Evolutionary conservation across 2,888 invertebrate genomes (phyloP).

Genomic region (Chloromyia formosa): DNA sequence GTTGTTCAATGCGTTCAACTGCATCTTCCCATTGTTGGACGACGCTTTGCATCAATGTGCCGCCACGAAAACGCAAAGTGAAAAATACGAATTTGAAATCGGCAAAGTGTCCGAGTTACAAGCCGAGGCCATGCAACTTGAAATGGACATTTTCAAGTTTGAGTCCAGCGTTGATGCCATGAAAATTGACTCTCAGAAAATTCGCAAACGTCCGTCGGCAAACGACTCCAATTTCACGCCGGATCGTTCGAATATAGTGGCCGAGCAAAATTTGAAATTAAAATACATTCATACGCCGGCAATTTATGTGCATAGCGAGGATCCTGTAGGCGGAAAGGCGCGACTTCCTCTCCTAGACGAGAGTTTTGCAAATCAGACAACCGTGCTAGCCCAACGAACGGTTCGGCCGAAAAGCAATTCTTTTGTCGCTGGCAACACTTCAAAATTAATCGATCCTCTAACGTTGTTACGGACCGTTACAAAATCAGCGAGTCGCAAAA

Average conservation of each 20-base stretch:
- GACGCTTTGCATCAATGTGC: background rate
- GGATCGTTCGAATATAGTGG: conserved; percentile 21
- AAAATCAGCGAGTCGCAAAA: conserved; percentile 52
- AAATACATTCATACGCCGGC: conserved; percentile 61
- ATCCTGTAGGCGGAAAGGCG: background rate
- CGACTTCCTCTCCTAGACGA: conserved; percentile 44
- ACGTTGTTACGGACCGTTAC: conserved; percentile 58
- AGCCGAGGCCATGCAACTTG: conserved; percentile 23
- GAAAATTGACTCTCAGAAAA: conserved; percentile 2
- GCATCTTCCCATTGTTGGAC: conserved; percentile 34
- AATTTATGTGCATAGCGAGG: conserved; percentile 50
- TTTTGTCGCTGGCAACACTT: conserved; percentile 51
- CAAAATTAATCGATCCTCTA: conserved; percentile 58
- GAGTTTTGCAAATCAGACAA: conserved; percentile 41
- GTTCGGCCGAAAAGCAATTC: background rate
- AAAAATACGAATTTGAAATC: conserved; percentile 54
- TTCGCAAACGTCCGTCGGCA: background rate
- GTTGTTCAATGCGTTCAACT: conserved; percentile 34
- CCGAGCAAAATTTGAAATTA: conserved; percentile 51
- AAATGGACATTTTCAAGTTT: conserved; percentile 20
- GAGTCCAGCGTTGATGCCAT: conserved; percentile 39
- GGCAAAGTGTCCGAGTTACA: conserved; percentile 54
- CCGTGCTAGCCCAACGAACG: conserved; percentile 7
- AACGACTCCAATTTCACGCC: conserved; percentile 45
- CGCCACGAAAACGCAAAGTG: background rate